These are phyloP conservation scores for Apis dorsata DNA, from an alignment of 1,140 invertebrate genomes.

Conservation along the genomic window DNA sequence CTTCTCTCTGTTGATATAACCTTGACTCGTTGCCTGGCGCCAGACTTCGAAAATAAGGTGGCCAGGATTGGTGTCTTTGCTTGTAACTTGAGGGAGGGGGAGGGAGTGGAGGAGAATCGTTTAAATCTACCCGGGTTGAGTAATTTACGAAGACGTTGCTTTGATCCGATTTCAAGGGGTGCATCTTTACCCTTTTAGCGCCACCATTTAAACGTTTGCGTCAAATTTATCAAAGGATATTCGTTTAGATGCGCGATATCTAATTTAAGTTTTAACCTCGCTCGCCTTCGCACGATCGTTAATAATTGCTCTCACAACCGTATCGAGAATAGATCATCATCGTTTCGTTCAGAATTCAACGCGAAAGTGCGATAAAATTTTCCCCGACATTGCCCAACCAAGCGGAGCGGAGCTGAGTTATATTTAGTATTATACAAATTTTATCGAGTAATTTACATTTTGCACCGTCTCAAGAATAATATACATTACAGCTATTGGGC, in stretches of 20 bases:
- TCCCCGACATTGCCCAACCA: not conserved
- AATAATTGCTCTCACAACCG: conserved; percentile 13
- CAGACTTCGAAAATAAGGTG: conserved; percentile 35
- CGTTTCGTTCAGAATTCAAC: not conserved
- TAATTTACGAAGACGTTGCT: conserved; percentile 49
- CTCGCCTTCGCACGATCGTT: conserved; percentile 11
- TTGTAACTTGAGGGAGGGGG: not conserved
- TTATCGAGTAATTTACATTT: not conserved
- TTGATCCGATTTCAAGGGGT: conserved; percentile 41
- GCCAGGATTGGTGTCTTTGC: conserved; percentile 8
- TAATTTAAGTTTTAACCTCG: conserved; percentile 23
- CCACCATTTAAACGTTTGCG: conserved; percentile 34
- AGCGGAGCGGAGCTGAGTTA: not conserved
- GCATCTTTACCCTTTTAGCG: conserved; percentile 41
- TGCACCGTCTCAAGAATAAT: not conserved
- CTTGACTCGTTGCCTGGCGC: conserved; percentile 52
- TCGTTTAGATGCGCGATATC: conserved; percentile 4
- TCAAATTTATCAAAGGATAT: conserved; percentile 43
- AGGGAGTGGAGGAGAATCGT: not conserved
- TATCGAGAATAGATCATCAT: not conserved
- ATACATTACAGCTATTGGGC: no score
- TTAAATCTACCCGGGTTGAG: conserved; percentile 38
- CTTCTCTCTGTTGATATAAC: conserved; percentile 42
- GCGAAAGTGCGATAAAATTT: not conserved
- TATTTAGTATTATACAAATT: not conserved